Evolutionary conservation across 2,888 invertebrate species (phyloP), one percentile per base, ranked within the genome.

Genomic region (Noctua pronuba): DNA sequence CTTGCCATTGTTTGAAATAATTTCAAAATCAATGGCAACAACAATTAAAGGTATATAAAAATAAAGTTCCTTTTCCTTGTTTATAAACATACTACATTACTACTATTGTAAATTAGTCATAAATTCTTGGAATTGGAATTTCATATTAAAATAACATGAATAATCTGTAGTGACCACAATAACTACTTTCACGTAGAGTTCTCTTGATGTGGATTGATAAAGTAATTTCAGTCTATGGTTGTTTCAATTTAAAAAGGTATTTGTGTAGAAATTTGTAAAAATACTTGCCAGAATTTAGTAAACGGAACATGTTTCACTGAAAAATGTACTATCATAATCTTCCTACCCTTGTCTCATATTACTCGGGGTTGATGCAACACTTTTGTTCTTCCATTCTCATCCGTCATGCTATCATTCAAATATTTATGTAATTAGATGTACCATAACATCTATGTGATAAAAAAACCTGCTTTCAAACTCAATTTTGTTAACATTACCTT

Each of bases 31-130:
- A 41, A 55, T 31, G 11, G 64, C 35, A 78, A 38, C 21, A 55
- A n/a, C 0, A 10, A 65, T n/a, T 60, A 10, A 28, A 41, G 24
- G n/a, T n/a, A 6, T 38, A n/a, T 49, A 0, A 24, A 28, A 2
- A 24, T 31, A 49, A 6, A 65, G 35, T 83, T 35, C 3, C 28
- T 35, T 79, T 62, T 84, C 79, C 84, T 44, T 62, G 28, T 44
- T 55, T 35, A 21, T 1, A 78, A 38, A 78, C 38, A 46, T 8
- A 38, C 44, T 35, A 18, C 11, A 44, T n/a, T 44, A 31, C 1
- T 44, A 44, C 52, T 64, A 75, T 38, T 62, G 31, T 21, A 49
- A 16, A 41, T 83, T 83, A 41, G 44, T 66, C 58, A 79, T 21
- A 16, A 35, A 31, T 82, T 46, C 83, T 64, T 0, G 0, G 21